phyloP scores from a whole-genome alignment of 2,888 invertebrate genomes.

The Pyrrhopygopsis socrates region DNA sequence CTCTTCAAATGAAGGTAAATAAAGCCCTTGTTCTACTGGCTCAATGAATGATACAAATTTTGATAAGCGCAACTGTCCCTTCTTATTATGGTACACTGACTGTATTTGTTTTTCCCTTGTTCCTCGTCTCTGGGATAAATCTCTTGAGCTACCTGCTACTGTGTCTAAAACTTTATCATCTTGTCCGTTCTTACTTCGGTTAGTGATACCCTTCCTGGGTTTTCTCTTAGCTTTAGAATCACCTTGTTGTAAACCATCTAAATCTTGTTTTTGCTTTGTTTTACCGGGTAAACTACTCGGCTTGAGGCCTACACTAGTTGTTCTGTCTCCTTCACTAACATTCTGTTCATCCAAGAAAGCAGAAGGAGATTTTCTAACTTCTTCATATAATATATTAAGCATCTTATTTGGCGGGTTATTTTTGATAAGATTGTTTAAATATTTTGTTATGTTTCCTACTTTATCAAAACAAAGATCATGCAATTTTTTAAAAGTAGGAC shows the following conservation, averaged over 20 bases:
- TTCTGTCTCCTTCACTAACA: background rate
- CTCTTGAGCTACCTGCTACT: background rate
- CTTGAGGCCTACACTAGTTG: background rate
- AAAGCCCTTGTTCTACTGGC: conserved; percentile 3
- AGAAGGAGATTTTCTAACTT: conserved; percentile 16
- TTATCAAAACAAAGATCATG: conserved; percentile 87
- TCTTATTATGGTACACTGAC: background rate
- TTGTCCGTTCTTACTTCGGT: too few relatives aligned
- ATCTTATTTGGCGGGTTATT: conserved; percentile 71
- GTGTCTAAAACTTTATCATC: too few relatives aligned
- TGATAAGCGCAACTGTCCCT: conserved; percentile 3
- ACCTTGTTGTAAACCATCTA: too few relatives aligned
- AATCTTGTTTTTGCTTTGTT: background rate
- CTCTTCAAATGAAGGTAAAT: conserved; percentile 3
- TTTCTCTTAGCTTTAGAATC: too few relatives aligned
- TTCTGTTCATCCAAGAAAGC: conserved; percentile 11
- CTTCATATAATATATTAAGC: conserved; percentile 62
- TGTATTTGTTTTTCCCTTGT: conserved; percentile 3
- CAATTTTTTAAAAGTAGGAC: conserved; percentile 77
- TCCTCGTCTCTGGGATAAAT: background rate
- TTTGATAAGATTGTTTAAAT: conserved; percentile 86
- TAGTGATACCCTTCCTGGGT: too few relatives aligned
- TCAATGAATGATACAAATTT: conserved; percentile 3
- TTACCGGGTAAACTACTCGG: background rate
- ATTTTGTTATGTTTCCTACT: conserved; percentile 86